phyloP scores from a whole-genome alignment of 2,113 vertebrate genomes.

The Megaptera novaeangliae region DNA sequence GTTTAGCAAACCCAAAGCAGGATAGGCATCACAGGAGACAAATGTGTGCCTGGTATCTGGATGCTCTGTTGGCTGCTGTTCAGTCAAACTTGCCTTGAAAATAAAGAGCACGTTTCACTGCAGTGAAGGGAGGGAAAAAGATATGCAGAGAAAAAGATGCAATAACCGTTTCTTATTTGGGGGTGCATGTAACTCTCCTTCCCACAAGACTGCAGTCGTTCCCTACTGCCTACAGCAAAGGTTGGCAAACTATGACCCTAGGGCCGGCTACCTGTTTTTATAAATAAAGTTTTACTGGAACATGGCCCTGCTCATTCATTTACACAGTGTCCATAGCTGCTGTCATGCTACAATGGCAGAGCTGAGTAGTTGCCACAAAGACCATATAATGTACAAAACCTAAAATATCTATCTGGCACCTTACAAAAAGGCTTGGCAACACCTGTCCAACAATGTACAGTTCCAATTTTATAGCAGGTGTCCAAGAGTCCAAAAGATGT shows the following conservation, averaged over 20 bases:
- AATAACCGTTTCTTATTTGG: accelerated
- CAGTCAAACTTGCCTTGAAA: background rate
- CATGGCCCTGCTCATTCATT: background rate
- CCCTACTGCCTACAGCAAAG: background rate
- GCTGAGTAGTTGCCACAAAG: background rate
- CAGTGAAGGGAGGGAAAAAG: accelerated
- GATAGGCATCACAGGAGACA: accelerated
- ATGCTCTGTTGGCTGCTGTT: accelerated
- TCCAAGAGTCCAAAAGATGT: background rate
- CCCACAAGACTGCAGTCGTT: background rate
- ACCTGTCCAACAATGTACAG: accelerated
- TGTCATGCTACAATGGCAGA: background rate
- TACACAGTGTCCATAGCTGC: too few relatives aligned
- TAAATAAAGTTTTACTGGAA: background rate
- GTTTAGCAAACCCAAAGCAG: background rate
- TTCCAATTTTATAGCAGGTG: background rate
- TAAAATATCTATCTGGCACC: background rate
- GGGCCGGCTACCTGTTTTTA: background rate
- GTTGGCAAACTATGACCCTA: accelerated
- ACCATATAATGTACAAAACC: background rate
- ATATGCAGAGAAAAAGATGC: too few relatives aligned
- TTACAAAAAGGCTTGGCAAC: background rate
- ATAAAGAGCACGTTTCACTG: too few relatives aligned
- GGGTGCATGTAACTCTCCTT: background rate
- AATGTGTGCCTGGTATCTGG: accelerated